Evolutionary conservation across 2,888 invertebrate species (phyloP).

Genomic region (Listrodromus nycthemerus): DNA sequence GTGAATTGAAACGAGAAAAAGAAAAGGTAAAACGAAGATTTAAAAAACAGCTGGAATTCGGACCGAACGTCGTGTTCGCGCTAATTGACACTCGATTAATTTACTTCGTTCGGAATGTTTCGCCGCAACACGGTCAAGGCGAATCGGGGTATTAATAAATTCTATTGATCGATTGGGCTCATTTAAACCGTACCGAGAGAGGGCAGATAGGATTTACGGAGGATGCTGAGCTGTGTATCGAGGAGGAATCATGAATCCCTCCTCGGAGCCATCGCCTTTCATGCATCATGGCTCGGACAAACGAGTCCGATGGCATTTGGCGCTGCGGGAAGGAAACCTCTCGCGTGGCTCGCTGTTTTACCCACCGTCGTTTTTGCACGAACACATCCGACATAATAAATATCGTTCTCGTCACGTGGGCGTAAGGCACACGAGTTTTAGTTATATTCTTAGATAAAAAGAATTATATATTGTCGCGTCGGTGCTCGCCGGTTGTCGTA

Average conservation of each 20-base stretch:
- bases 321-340: conserved; percentile 48
- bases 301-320: conserved; percentile 59
- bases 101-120: conserved; percentile 36
- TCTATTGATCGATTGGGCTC: conserved; percentile 44
- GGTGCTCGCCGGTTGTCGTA: conserved; percentile 23
- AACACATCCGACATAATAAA: conserved; percentile 2
- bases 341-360: conserved; percentile 43
- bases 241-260: conserved; percentile 1
- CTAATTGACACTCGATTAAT: conserved; percentile 63
- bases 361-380: neutral
- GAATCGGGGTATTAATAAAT: conserved; percentile 28
- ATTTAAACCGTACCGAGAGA: neutral
- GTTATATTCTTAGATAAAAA: conserved; percentile 46
- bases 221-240: neutral
- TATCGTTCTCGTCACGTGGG: conserved; percentile 44
- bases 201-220: neutral
- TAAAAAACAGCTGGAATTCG: conserved; percentile 29
- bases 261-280: neutral
- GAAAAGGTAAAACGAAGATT: conserved; percentile 13
- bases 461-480: conserved; percentile 23
- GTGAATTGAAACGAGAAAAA: conserved; percentile 38
- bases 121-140: conserved; percentile 55
- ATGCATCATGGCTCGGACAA: conserved; percentile 23
- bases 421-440: conserved; percentile 42
- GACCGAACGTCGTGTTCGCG: conserved; percentile 34